Evolutionary conservation across 2,888 invertebrate genomes (phyloP).

Genomic region (Rutpela maculata): DNA sequence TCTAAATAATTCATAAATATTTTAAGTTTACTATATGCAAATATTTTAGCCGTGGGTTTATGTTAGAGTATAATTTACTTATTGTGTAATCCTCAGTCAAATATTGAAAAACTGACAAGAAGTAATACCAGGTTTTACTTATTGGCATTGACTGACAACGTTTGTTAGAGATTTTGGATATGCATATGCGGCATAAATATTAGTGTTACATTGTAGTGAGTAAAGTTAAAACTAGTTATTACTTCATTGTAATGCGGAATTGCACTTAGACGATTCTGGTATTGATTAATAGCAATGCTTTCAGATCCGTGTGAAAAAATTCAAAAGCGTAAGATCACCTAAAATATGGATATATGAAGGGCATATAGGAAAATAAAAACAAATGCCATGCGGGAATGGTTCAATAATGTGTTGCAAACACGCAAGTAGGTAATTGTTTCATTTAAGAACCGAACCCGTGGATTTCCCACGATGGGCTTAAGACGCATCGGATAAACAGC

Average conservation of each 20-base stretch:
- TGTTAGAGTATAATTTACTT: too few species aligned
- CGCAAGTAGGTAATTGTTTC: conserved; percentile 74
- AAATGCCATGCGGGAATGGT: conserved; percentile 71
- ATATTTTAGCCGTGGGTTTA: too few species aligned
- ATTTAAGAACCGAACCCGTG: conserved; percentile 71
- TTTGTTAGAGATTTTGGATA: too few species aligned
- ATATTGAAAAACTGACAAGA: too few species aligned
- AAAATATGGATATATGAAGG: conserved; percentile 58
- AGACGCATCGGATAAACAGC: conserved; percentile 69
- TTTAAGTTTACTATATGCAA: too few species aligned
- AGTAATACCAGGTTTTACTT: too few species aligned
- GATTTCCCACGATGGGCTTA: conserved; percentile 72
- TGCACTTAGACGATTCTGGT: conserved; percentile 5
- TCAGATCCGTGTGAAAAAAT: conserved; percentile 64
- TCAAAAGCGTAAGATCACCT: conserved; percentile 44
- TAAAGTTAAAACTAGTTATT: too few species aligned
- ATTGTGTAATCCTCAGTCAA: too few species aligned
- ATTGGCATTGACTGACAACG: too few species aligned
- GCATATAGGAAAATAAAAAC: conserved; percentile 71
- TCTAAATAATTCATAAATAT: too few species aligned
- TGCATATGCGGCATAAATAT: too few species aligned
- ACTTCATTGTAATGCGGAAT: background rate
- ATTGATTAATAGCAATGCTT: conserved; percentile 40
- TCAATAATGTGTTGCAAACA: conserved; percentile 74
- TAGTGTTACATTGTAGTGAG: too few species aligned